Base-by-base conservation (phyloP, 2,797 vertebrate genomes). In the Lemur catta region DNA sequence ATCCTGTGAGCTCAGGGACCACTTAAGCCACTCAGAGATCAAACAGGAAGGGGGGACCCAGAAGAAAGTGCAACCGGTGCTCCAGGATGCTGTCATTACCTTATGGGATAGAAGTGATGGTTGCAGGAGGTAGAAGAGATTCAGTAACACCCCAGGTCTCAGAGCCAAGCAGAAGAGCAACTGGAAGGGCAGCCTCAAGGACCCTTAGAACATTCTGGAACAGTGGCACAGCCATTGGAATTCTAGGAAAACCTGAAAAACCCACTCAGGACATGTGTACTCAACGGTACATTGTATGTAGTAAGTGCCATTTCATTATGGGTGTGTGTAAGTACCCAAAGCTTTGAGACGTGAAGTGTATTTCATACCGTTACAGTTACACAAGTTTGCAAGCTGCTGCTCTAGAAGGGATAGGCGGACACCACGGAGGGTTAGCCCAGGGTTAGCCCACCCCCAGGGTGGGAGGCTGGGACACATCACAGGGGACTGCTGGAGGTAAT, bases 251-350 rank as follows among this genome's bases (percentile, higher is more conserved):
- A 18, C 43, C 14, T 20, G 13, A 24, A 72, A 92, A 57, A 28
- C 43, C 43, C n/a, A 24, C 41, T 43, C 55, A 35, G 79, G 92
- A n/a, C 26, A 4, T 13, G 12, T 2, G 79, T n/a, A 6, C 50
- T 22, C 41, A 38, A 0, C 0, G 22, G 48, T 1, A 18, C 22
- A 20, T 0, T 17, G 26, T 59, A 18, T 3, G 28, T 4, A 52
- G n/a, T 18, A n/a, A 46, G 35, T 15, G 7, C 33, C 43, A 15
- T n/a, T 76, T 28, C 30, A 28, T n/a, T 24, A 6, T 5, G 17
- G 4, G 35, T 72, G 26, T 17, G 65, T 69, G 26, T 14, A 18
- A 38, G 12, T 1, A 15, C 52, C 55, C 38, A 30, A 7, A 15
- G 33, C 17, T 4, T 22, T 52, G 48, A 86, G 43, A 43, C 26